These are phyloP conservation scores for Camponotus pennsylvanicus DNA, from an alignment of 1,140 invertebrate species.

Conservation along the genomic window DNA sequence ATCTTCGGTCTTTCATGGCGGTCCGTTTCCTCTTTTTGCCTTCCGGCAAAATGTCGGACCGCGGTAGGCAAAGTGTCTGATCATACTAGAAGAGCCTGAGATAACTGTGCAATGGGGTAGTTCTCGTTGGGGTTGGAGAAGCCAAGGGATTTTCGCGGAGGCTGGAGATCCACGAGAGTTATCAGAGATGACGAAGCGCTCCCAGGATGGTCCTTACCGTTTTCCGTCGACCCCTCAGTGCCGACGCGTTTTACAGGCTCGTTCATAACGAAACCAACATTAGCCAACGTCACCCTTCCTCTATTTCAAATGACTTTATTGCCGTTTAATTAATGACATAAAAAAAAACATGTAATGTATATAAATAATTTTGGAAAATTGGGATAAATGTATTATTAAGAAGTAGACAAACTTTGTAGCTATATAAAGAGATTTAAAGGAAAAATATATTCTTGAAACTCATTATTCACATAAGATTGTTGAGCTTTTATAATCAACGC, in stretches of 20 bases:
- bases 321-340: conserved; percentile 35
- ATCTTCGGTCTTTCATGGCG: conserved; percentile 38
- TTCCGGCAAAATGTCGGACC: conserved; percentile 51
- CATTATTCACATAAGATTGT: not conserved
- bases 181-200: conserved; percentile 82
- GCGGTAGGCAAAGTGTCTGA: conserved; percentile 57
- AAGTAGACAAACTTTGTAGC: not conserved
- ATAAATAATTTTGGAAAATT: not conserved
- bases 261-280: conserved; percentile 40
- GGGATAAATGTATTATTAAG: not conserved
- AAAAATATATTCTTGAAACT: no score
- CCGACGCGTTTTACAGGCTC: conserved; percentile 50
- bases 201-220: conserved; percentile 80
- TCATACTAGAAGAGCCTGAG: conserved; percentile 61
- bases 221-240: conserved; percentile 66
- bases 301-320: conserved; percentile 44
- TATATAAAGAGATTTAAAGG: no score
- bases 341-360: not conserved
- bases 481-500: not conserved
- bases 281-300: conserved; percentile 48
- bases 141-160: conserved; percentile 63
- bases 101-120: conserved; percentile 66
- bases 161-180: conserved; percentile 73
- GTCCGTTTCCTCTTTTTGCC: conserved; percentile 29
- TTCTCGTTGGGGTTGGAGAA: conserved; percentile 59